These are phyloP conservation scores for Quadroppia sp. DNA, from an alignment of 2,888 invertebrate genomes.

Conservation along the genomic window DNA sequence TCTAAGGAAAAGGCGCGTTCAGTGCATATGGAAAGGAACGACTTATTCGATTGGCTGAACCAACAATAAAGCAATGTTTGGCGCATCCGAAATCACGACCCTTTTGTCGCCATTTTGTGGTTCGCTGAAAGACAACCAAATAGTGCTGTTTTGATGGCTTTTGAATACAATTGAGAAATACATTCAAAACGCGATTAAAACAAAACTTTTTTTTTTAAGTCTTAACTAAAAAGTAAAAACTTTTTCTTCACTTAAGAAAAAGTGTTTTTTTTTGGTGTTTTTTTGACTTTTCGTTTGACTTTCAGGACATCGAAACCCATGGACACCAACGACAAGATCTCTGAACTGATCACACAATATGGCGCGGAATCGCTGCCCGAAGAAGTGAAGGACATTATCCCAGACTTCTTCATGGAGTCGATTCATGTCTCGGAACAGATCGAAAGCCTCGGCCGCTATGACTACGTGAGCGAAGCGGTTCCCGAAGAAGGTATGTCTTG, in stretches of 20 bases:
- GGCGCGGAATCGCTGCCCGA: slow-evolving; percentile 36
- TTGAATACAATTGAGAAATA: neutral
- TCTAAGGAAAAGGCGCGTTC: neutral
- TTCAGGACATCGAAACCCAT: neutral
- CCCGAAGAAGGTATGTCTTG: slow-evolving; percentile 16
- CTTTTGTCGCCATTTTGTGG: slow-evolving; percentile 22
- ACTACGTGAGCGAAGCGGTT: slow-evolving; percentile 8
- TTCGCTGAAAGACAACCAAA: neutral
- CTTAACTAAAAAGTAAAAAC: neutral
- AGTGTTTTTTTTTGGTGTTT: neutral
- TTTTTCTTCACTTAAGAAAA: neutral
- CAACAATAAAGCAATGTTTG: neutral
- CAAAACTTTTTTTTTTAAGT: no score
- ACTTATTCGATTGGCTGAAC: slow-evolving; percentile 7
- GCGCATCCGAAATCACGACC: neutral
- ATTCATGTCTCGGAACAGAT: neutral
- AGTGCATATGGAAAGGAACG: slow-evolving; percentile 7
- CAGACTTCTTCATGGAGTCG: slow-evolving; percentile 32
- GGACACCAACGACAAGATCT: slow-evolving; percentile 22
- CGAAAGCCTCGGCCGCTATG: neutral
- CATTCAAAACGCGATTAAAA: no score
- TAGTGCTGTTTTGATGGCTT: slow-evolving; percentile 12
- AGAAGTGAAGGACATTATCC: slow-evolving; percentile 34
- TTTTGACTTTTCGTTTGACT: neutral
- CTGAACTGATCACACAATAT: slow-evolving; percentile 30